These are phyloP conservation scores for Andrena trimmerana DNA, from an alignment of 2,888 invertebrate species.

Conservation along the genomic window DNA sequence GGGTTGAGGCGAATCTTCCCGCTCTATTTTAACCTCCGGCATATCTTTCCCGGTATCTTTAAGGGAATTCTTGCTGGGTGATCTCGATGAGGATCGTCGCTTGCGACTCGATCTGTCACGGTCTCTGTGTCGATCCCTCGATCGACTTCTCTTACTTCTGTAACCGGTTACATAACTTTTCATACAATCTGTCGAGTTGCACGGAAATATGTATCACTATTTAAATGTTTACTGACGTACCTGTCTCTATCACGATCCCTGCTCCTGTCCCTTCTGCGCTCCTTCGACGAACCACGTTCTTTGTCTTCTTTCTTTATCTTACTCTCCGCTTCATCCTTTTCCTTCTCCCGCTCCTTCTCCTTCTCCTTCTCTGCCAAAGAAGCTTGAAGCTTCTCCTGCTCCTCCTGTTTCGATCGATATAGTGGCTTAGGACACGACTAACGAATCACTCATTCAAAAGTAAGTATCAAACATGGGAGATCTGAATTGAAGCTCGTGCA, in stretches of 20 bases:
- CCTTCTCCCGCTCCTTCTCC: slow-evolving; percentile 85
- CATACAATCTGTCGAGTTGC: not conserved
- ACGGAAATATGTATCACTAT: not conserved
- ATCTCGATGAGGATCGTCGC: slow-evolving; percentile 80
- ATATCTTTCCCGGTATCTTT: slow-evolving; percentile 81
- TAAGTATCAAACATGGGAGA: slow-evolving; percentile 26
- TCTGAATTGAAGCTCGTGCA: slow-evolving; percentile 42
- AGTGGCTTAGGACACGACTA: slow-evolving; percentile 44
- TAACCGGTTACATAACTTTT: slow-evolving; percentile 18
- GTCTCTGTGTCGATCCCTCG: slow-evolving; percentile 84
- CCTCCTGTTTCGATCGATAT: slow-evolving; percentile 87
- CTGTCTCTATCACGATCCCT: slow-evolving; percentile 83
- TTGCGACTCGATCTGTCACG: slow-evolving; percentile 83
- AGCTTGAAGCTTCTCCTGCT: slow-evolving; percentile 91
- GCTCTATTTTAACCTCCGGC: slow-evolving; percentile 78
- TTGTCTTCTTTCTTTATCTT: slow-evolving; percentile 83
- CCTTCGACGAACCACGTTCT: slow-evolving; percentile 82
- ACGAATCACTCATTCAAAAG: slow-evolving; percentile 24
- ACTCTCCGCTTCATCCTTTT: slow-evolving; percentile 80
- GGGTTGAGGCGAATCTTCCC: slow-evolving; percentile 82
- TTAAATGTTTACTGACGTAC: slow-evolving; percentile 60
- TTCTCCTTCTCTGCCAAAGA: slow-evolving; percentile 86
- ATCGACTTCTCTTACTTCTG: slow-evolving; percentile 84
- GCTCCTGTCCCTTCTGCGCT: slow-evolving; percentile 84
- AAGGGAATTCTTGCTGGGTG: slow-evolving; percentile 79